Base-by-base conservation (phyloP, 2,113 vertebrate genomes). In the Pavo muticus region DNA sequence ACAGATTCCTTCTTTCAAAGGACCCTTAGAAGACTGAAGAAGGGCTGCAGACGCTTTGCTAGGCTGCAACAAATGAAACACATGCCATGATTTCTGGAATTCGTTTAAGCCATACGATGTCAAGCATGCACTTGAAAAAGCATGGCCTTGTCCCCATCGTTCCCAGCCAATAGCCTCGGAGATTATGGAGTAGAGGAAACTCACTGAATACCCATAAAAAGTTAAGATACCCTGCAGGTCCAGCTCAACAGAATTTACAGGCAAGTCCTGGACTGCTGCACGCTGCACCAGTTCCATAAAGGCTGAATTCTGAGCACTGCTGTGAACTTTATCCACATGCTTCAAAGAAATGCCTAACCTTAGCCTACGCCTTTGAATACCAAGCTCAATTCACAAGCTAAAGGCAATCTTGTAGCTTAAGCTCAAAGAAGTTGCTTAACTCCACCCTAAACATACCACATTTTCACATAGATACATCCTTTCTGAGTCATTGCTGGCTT, bases 361-460 rank as follows among this genome's bases (percentile, higher is more conserved):
- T 60, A 54, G 37, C 29, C 54, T 27, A 11, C 74, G 79, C 42
- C 65, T 97, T 86, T 78, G 74, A 88, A 72, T 47, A 47, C 45
- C 4, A 4, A 0, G 3, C 29, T 87, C 30, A 54, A 56, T 61
- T 91, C 78, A 27, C 12, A 50, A 0, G 0, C 45, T 57, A 37
- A 78, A 52, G 56, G 39, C 47, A 90, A 86, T 87, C 56, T 44
- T 32, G 10, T 14, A 84, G 47, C 44, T 90, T 63, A 86, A 85
- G 7, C 59, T 57, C 72, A 74, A 91, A 64, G 68, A 68, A 88
- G 61, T 45, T 30, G 10, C 65, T 54, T 87, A 93, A 61, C 79
- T 88, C 90, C 79, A 91, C 90, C 88, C 72, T 64, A 63, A 96
- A 67, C 56, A 32, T 61, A 63, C 40, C 75, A 74, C 18, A 19